Evolutionary conservation across 1,140 invertebrate genomes (phyloP), one percentile per base, ranked within the genome.

Genomic region (Leptonema lineaticorne): DNA sequence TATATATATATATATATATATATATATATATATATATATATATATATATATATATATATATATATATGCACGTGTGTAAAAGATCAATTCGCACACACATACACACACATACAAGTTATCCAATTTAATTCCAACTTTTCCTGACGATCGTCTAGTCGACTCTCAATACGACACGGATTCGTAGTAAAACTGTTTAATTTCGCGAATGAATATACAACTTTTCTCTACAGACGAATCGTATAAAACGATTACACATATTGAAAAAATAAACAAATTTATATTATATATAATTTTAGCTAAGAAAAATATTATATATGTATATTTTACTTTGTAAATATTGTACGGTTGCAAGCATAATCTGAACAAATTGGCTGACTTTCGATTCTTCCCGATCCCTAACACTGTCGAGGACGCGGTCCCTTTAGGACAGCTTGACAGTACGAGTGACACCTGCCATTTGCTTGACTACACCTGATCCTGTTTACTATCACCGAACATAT

Each of bases 381-480:
- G 53, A 26, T n/a, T 56, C 5, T n/a, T n/a, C n/a, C n/a, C n/a
- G n/a, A n/a, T n/a, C n/a, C n/a, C n/a, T n/a, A n/a, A n/a, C n/a
- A n/a, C n/a, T n/a, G n/a, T n/a, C n/a, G n/a, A n/a, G n/a, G n/a
- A n/a, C n/a, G n/a, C n/a, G n/a, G n/a, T n/a, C 53, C 22, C 7
- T 24, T 22, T 22, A 27, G 18, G 24, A 22, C 8, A n/a, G 30
- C 27, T 24, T 37, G 29, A 22, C 57, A 29, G 29, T 59, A 26
- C 26, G 30, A 59, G 57, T 37, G 57, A 59, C 57, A 59, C 57
- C 57, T 59, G 57, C 57, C 57, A 33, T 28, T 48, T 18, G 57
- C 29, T 27, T 29, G 14, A 16, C 27, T 14, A 57, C 57, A 59
- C 53, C 53, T 57, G 53, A 22, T 57, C 7, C 53, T 48, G 20